Conservation (phyloP, 2,888 invertebrate species). For the Cyclophora punctaria region DNA sequence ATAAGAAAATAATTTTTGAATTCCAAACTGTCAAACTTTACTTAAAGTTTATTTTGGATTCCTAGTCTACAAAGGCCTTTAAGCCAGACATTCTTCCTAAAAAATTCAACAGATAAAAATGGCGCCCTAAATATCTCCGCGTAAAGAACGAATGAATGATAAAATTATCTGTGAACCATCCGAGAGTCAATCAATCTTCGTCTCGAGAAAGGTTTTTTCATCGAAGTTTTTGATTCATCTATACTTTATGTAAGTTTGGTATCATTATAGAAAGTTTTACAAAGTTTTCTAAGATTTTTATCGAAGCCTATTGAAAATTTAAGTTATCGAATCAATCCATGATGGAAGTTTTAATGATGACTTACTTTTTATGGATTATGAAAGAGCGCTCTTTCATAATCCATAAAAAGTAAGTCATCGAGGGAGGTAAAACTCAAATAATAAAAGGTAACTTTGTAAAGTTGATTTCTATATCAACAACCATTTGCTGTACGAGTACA, state of each 20-base stretch:
- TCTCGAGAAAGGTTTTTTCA: background rate
- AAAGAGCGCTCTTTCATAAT: too few relatives aligned
- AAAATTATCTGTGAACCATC: conserved; percentile 1
- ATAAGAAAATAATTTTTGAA: too few relatives aligned
- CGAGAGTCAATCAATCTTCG: conserved; percentile 6
- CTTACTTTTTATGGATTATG: too few relatives aligned
- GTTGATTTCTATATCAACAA: too few relatives aligned
- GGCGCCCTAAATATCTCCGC: background rate
- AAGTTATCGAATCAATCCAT: background rate
- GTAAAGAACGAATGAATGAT: conserved; percentile 6
- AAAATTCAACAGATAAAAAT: conserved; percentile 3
- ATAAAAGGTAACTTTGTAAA: too few relatives aligned
- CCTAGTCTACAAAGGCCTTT: background rate
- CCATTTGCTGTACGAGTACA: too few relatives aligned
- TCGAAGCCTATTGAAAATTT: background rate
- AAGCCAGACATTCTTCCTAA: conserved; percentile 1
- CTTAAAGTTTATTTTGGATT: background rate
- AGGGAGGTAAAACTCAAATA: too few relatives aligned
- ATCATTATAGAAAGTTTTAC: too few relatives aligned
- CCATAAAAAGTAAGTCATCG: too few relatives aligned
- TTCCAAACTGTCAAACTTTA: background rate
- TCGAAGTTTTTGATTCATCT: too few relatives aligned
- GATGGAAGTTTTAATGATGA: background rate
- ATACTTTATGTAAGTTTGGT: too few relatives aligned
- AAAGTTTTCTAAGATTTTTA: too few relatives aligned